phyloP scores from a whole-genome alignment of 1,140 invertebrate species.

The Augochlora pura region DNA sequence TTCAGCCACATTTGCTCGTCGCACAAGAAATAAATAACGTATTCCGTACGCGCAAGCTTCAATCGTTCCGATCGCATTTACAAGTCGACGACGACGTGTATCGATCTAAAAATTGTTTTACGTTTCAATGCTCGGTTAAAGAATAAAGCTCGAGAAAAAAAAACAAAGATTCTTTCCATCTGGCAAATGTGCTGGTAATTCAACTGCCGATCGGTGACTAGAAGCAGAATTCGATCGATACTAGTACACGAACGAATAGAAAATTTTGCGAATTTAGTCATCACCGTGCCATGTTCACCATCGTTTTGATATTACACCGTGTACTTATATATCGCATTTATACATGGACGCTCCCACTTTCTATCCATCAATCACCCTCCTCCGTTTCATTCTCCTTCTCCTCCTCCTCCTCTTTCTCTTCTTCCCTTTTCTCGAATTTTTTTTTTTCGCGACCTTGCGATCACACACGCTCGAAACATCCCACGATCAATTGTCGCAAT shows the following conservation, averaged over 20 bases:
- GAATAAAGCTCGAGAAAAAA: neutral
- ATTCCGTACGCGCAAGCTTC: too few relatives aligned
- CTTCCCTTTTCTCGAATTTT: neutral
- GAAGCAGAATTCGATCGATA: neutral
- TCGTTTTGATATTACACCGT: too few relatives aligned
- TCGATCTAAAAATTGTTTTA: neutral
- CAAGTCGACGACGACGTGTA: conserved; percentile 2
- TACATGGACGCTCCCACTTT: neutral
- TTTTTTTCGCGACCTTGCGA: neutral
- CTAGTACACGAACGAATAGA: neutral
- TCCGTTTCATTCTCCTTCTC: too few relatives aligned
- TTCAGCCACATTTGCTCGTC: too few relatives aligned
- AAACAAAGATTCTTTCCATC: neutral
- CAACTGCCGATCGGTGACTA: neutral
- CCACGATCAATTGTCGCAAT: too few relatives aligned
- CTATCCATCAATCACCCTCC: neutral
- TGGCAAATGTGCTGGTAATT: conserved; percentile 7
- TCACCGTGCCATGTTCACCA: neutral
- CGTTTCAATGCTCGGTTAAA: too few relatives aligned
- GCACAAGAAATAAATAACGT: too few relatives aligned
- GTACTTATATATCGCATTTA: too few relatives aligned
- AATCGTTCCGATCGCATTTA: conserved; percentile 38
- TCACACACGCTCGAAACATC: neutral
- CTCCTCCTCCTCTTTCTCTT: too few relatives aligned
- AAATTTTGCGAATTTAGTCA: neutral